Percentiles rank a stretch among this genome's conserved stretches.
Evolutionary conservation across 1,140 invertebrate genomes (phyloP).

Genomic region (Physella acuta): DNA sequence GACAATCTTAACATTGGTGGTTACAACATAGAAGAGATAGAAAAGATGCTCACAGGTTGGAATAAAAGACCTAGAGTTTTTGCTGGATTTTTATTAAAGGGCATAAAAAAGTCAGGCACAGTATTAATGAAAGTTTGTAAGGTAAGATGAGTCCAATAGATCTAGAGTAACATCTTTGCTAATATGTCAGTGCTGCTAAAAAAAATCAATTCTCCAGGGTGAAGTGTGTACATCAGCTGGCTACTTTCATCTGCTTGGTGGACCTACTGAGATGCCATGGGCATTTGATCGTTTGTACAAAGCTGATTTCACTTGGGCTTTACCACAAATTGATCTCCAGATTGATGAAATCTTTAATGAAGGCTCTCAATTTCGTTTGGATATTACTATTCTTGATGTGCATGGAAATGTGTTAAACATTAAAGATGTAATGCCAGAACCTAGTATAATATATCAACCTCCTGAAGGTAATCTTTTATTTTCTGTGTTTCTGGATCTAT

Average conservation of each 20-base stretch:
- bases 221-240: conserved; percentile 28
- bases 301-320: conserved; percentile 29
- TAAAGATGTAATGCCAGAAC: conserved; percentile 20
- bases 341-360: conserved; percentile 16
- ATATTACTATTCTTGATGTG: conserved; percentile 6
- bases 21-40: conserved; percentile 18
- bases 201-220: conserved; percentile 10
- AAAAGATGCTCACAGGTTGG: conserved; percentile 21
- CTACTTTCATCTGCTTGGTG: conserved; percentile 30
- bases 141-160: neutral
- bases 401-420: conserved; percentile 13
- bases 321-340: neutral
- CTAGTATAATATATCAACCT: conserved; percentile 29
- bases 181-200: conserved; percentile 14
- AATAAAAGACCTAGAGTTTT: conserved; percentile 29
- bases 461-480: conserved; percentile 19
- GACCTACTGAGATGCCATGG: conserved; percentile 33
- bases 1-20: conserved; percentile 25
- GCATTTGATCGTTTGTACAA: conserved; percentile 31
- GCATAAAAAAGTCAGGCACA: conserved; percentile 29
- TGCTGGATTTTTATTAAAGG: conserved; percentile 31
- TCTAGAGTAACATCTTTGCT: neutral
- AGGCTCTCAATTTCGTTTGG: conserved; percentile 19
- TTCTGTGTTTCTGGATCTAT: too few relatives aligned
- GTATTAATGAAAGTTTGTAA: conserved; percentile 26